Conservation (phyloP, 2,888 invertebrate genomes). For the Willowsia nigromaculata region DNA sequence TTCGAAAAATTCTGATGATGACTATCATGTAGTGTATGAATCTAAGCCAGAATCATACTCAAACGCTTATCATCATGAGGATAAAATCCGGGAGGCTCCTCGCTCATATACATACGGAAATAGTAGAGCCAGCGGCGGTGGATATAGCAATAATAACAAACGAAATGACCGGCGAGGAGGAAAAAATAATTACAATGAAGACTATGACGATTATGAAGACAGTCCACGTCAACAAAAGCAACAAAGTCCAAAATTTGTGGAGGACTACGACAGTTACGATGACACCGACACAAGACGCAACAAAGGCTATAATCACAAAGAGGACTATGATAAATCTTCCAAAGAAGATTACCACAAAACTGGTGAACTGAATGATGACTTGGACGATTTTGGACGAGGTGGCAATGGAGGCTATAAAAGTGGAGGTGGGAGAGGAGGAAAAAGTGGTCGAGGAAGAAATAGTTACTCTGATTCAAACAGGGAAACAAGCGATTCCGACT, state of each 20-base stretch:
- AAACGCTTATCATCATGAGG: slow-evolving; percentile 54
- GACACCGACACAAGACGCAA: slow-evolving; percentile 47
- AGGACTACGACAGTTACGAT: slow-evolving; percentile 53
- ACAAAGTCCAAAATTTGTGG: background rate
- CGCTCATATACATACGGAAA: slow-evolving; percentile 27
- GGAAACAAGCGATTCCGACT: slow-evolving; percentile 54
- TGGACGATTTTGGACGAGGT: slow-evolving; percentile 46
- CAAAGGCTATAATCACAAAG: slow-evolving; percentile 48
- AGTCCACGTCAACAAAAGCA: slow-evolving; percentile 25
- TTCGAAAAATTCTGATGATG: slow-evolving; percentile 54
- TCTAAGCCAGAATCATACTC: slow-evolving; percentile 61
- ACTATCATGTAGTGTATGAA: slow-evolving; percentile 67
- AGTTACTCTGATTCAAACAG: slow-evolving; percentile 21
- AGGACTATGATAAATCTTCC: slow-evolving; percentile 41
- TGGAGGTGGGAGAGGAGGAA: background rate
- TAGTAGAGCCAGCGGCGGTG: background rate
- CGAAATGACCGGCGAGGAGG: background rate
- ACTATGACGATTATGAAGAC: slow-evolving; percentile 63
- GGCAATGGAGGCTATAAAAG: background rate
- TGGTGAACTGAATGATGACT: slow-evolving; percentile 64
- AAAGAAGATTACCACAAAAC: slow-evolving; percentile 62
- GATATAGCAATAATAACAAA: slow-evolving; percentile 9
- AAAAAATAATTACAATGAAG: background rate
- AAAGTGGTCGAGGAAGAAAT: slow-evolving; percentile 16
- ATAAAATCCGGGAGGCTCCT: slow-evolving; percentile 32